Evolutionary conservation across 2,797 vertebrate species (phyloP).

Genomic region (Cichlasoma orientale): DNA sequence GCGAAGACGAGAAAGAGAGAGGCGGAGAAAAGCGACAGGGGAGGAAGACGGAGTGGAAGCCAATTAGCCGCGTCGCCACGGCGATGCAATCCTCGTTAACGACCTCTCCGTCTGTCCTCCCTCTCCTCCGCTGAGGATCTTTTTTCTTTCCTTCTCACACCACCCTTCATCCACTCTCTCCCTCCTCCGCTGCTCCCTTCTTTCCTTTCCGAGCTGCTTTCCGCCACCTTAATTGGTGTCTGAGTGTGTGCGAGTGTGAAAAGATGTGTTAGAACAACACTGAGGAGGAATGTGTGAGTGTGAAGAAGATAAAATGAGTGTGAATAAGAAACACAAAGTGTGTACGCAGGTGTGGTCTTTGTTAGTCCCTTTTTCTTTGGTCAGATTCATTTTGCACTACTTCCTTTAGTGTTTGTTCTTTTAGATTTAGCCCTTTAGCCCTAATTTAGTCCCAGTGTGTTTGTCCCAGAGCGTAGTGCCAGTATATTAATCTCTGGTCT

Average conservation of each 20-base stretch:
- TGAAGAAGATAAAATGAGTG: conserved; percentile 6
- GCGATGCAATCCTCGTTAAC: conserved; percentile 59
- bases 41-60: conserved; percentile 63
- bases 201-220: conserved; percentile 13
- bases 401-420: background rate
- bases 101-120: conserved; percentile 50
- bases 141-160: conserved; percentile 3
- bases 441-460: background rate
- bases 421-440: background rate
- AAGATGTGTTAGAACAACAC: conserved; percentile 26
- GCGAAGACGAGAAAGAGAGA: conserved; percentile 8
- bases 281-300: conserved; percentile 6
- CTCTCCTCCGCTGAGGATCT: conserved; percentile 15
- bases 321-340: conserved; percentile 1
- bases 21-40: conserved; percentile 26
- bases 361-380: background rate
- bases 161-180: conserved; percentile 7
- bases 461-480: background rate
- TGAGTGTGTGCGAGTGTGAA: conserved; percentile 26
- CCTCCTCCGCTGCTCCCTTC: conserved; percentile 3
- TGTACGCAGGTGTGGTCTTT: background rate
- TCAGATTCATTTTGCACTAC: background rate
- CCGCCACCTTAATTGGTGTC: conserved; percentile 40
- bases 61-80: conserved; percentile 64
- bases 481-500: background rate